These are phyloP conservation scores for Pampusana beccarii DNA, from an alignment of 2,113 vertebrate genomes.

Conservation along the genomic window DNA sequence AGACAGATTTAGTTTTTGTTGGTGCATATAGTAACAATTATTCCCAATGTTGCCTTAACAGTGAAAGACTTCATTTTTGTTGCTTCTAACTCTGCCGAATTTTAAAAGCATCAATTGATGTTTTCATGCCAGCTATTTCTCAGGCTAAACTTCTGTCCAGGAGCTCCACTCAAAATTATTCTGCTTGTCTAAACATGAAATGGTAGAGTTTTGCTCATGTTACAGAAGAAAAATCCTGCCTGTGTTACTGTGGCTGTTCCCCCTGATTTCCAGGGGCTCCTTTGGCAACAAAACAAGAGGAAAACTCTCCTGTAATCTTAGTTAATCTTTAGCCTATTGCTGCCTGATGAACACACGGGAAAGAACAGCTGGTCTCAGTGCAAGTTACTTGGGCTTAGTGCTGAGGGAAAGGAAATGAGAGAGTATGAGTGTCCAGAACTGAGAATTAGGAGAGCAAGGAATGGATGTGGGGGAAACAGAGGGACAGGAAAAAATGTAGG, in stretches of 20 bases:
- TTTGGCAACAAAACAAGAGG: background rate
- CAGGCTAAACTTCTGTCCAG: background rate
- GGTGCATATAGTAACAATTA: background rate
- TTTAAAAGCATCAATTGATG: rapidly evolving
- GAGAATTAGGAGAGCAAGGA: background rate
- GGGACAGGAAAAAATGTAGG: background rate
- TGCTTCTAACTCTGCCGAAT: background rate
- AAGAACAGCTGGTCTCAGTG: background rate
- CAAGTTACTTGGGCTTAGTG: background rate
- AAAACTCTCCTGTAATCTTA: background rate
- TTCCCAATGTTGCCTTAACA: background rate
- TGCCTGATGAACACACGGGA: background rate
- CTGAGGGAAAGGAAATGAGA: background rate
- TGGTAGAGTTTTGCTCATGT: background rate
- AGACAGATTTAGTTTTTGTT: background rate
- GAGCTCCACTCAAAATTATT: background rate
- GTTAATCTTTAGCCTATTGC: background rate
- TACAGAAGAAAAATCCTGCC: background rate
- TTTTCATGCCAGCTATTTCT: background rate
- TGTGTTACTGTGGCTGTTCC: background rate
- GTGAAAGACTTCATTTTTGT: background rate
- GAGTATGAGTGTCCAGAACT: background rate
- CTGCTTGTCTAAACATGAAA: background rate
- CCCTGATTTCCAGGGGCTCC: background rate
- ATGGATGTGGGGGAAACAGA: background rate